These are phyloP conservation scores for Tympanoctomys barrerae DNA, from an alignment of 2,797 vertebrate genomes.

Conservation along the genomic window DNA sequence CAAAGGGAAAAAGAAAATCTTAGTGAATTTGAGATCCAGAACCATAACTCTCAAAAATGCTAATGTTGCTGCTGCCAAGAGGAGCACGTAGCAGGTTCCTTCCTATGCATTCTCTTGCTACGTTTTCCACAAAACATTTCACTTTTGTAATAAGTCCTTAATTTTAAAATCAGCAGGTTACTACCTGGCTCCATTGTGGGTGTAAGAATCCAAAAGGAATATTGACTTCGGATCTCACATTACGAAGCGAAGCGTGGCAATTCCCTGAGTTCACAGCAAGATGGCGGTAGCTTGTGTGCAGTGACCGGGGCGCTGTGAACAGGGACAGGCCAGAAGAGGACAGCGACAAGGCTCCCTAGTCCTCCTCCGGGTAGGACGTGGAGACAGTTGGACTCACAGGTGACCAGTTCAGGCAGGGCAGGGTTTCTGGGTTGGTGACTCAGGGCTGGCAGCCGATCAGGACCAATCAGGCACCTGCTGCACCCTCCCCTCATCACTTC, in stretches of 20 bases:
- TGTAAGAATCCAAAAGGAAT: conserved; percentile 36
- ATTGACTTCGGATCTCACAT: not conserved
- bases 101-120: not conserved
- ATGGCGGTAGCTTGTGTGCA: not conserved
- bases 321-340: not conserved
- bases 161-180: conserved; percentile 34
- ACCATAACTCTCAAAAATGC: not conserved
- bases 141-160: conserved; percentile 15
- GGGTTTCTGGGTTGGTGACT: not conserved
- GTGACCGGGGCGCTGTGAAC: not conserved
- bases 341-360: not conserved
- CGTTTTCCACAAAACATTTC: not conserved
- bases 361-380: not conserved
- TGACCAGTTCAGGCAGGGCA: not conserved
- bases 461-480: not conserved
- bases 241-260: not conserved
- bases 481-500: fast-evolving
- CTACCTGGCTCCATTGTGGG: not conserved
- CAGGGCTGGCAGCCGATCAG: not conserved
- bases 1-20: not conserved
- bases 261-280: not conserved
- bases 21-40: conserved; percentile 21
- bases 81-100: not conserved
- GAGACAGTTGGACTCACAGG: not conserved
- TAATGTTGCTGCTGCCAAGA: conserved; percentile 4